A percentile compares a stretch with the other conserved stretches of the same genome.
Conservation (phyloP, 2,888 invertebrate genomes). For the Polydrusus tereticollis region DNA sequence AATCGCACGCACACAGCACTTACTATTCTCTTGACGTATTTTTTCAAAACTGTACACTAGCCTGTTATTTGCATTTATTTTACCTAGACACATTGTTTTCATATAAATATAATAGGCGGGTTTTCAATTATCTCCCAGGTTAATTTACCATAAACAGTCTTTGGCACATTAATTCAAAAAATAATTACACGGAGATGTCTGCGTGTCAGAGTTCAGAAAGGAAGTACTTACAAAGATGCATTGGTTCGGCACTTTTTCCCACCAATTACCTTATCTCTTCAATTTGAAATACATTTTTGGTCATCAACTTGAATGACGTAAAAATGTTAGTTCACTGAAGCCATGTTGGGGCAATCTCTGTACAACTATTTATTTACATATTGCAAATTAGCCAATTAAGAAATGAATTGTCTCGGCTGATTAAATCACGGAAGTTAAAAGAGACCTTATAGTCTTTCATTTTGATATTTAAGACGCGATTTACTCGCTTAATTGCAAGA, state of each 20-base stretch:
- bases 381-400: background rate
- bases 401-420: too few relatives aligned
- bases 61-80: background rate
- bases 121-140: constrained; percentile 7
- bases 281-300: constrained; percentile 19
- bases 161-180: constrained; percentile 12
- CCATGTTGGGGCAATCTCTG: background rate
- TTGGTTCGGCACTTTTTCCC: constrained; percentile 18
- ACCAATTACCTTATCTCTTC: constrained; percentile 26
- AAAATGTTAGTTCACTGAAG: constrained; percentile 1
- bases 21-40: too few relatives aligned
- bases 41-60: too few relatives aligned
- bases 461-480: too few relatives aligned
- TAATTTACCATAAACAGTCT: constrained; percentile 13
- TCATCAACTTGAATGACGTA: constrained; percentile 8
- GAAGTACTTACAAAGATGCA: constrained; percentile 17
- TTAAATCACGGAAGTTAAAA: too few relatives aligned
- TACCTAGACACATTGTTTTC: background rate
- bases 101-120: background rate
- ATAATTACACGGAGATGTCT: constrained; percentile 10
- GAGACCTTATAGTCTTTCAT: too few relatives aligned
- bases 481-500: too few relatives aligned
- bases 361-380: background rate
- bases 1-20: too few relatives aligned
- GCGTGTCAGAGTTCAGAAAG: constrained; percentile 18